These are phyloP conservation scores for Ferrisia virgata DNA, from an alignment of 2,888 invertebrate species.

Conservation along the genomic window DNA sequence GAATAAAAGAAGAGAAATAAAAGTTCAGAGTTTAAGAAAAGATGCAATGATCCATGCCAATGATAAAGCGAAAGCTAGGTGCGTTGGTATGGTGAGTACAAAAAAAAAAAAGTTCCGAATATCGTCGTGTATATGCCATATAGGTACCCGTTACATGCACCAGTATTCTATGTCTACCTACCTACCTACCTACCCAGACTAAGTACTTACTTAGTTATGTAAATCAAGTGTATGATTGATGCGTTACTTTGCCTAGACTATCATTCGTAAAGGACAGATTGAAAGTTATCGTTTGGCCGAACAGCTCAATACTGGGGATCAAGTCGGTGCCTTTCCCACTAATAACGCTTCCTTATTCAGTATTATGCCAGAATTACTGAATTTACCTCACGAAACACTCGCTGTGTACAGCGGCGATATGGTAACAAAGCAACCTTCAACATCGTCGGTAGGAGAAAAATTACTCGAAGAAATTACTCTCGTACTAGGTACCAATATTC, in stretches of 20 bases:
- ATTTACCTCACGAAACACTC: neutral
- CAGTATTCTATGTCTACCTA: neutral
- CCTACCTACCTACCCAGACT: neutral
- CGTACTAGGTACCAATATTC: conserved; percentile 18
- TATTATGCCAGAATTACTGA: neutral
- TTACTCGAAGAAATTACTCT: neutral
- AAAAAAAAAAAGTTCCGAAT: no score
- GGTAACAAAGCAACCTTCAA: neutral
- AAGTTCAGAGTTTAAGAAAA: no score
- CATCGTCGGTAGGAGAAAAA: neutral
- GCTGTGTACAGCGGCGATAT: neutral
- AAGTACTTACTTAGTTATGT: neutral
- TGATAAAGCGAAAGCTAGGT: no score
- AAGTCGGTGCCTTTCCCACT: neutral
- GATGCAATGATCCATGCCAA: no score
- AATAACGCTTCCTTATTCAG: neutral
- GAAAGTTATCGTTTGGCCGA: neutral
- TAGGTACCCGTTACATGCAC: no score
- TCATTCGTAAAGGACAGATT: neutral
- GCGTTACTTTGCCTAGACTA: neutral
- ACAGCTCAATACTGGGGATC: neutral
- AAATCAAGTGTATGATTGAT: no score
- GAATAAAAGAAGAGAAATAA: no score
- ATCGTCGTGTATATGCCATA: no score
- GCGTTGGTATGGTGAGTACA: no score